These are phyloP conservation scores for Henricia sp. DNA, from an alignment of 53 echinoderm and acorn worm genomes.

Conservation along the genomic window DNA sequence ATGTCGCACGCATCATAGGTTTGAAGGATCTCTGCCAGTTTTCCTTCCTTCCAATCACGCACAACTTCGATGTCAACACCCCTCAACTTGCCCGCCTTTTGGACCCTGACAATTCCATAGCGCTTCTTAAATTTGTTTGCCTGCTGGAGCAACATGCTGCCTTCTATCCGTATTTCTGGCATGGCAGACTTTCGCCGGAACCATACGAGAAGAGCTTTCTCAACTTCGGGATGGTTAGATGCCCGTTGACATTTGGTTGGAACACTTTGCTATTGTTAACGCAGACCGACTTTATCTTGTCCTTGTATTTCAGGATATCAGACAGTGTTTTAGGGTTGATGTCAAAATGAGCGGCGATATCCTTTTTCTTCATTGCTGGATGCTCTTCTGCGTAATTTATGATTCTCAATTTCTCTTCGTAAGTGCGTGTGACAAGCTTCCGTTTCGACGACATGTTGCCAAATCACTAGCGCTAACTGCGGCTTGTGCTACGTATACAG, in stretches of 20 bases:
- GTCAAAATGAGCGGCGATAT: conserved; percentile 47
- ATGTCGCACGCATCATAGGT: conserved; percentile 49
- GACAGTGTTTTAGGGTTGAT: conserved; percentile 1
- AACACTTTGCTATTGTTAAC: too few relatives aligned
- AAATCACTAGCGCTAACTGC: too few relatives aligned
- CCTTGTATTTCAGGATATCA: conserved; percentile 42
- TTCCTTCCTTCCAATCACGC: conserved; percentile 35
- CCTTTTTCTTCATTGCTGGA: conserved; percentile 30
- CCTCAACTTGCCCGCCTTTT: conserved; percentile 55
- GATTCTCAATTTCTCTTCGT: conserved; percentile 53
- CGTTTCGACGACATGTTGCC: conserved; percentile 18
- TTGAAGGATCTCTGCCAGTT: conserved; percentile 38
- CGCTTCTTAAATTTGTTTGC: conserved; percentile 55
- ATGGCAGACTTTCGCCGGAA: conserved; percentile 53
- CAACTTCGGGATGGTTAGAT: too few relatives aligned
- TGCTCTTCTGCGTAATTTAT: conserved; percentile 38
- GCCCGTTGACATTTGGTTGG: too few relatives aligned
- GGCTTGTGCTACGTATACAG: too few relatives aligned
- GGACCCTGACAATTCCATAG: conserved; percentile 39
- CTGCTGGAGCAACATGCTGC: conserved; percentile 48
- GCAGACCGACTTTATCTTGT: conserved; percentile 35
- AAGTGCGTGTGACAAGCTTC: conserved; percentile 47
- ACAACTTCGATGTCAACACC: conserved; percentile 45
- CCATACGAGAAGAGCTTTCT: conserved; percentile 46
- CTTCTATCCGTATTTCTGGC: conserved; percentile 48